Evolutionary conservation across 1,140 invertebrate species (phyloP), one percentile per base, ranked within the genome.

Genomic region (Scaptomyza montana): DNA sequence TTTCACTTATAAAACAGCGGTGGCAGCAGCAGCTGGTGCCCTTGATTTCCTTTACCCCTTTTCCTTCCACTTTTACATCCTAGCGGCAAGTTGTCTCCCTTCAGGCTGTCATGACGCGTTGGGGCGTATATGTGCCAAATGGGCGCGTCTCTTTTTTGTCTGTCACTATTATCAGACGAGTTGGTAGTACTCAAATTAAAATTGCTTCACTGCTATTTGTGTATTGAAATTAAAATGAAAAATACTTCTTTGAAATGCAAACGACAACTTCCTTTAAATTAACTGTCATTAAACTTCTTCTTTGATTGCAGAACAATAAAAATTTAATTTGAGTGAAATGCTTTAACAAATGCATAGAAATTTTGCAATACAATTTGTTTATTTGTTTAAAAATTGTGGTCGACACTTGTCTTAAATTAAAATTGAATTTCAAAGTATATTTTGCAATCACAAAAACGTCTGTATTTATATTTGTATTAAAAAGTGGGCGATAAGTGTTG

Each of bases 191-290:
- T 59, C 25, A 59, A 59, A 47, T 59, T 30, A 47, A 64, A 55
- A 56, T 50, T 64, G 41, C 46, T 68, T 46, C 9, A 46, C 28
- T 62, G 62, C 13, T 54, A 59, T 53, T 66, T 59, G 68, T 28
- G 36, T 57, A 51, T 66, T 66, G 57, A 66, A 71, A 43, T 53
- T 59, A 30, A 57, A 71, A 71, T 66, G 54, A 57, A 66, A 70
- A 71, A 71, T 59, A 71, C 62, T 71, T 71, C 16, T 30, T 10
- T 6, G 12, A 30, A 5, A 21, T 28, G 55, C 39, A 8, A 16
- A 2, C n/a, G 41, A 57, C 55, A 59, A 25, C 1, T 28, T 47
- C 1, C 13, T 45, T 30, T 3, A 33, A 19, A 12, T 47, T 30
- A 46, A 46, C 13, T 46, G n/a, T 3, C 41, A 10, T 16, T 16